Conservation (phyloP, 2,797 vertebrate genomes). For the Muraenolepis orangiensis region DNA sequence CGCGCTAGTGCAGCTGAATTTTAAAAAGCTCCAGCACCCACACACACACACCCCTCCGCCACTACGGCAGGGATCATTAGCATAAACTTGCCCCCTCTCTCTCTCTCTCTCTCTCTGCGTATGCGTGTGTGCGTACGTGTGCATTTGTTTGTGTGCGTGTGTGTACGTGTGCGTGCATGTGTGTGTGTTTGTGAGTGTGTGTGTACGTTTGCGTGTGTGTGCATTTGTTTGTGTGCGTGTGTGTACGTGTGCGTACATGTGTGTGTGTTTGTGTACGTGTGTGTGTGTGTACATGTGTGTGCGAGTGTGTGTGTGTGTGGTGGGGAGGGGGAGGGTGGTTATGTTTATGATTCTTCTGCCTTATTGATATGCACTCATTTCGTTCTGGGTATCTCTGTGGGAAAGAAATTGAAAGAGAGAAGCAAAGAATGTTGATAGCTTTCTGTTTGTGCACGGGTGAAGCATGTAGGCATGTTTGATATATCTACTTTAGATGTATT, state of each 20-base stretch:
- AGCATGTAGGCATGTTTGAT: background rate
- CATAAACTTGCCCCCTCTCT: slow-evolving; percentile 58
- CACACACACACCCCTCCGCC: slow-evolving; percentile 75
- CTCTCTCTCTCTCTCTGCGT: background rate
- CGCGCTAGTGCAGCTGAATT: slow-evolving; percentile 79
- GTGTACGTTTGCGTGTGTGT: no score
- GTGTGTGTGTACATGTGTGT: background rate
- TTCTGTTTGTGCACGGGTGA: background rate
- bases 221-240: no score
- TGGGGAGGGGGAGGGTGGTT: no score
- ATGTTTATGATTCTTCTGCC: slow-evolving; percentile 38
- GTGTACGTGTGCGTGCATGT: no score
- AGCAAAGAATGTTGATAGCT: background rate
- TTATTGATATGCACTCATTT: slow-evolving; percentile 43
- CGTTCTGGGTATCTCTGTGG: slow-evolving; percentile 29
- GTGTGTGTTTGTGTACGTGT: background rate
- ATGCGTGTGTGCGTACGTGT: no score
- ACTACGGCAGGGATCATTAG: slow-evolving; percentile 74
- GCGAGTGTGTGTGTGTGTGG: slow-evolving; percentile 25
- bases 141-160: no score
- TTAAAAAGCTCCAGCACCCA: slow-evolving; percentile 77
- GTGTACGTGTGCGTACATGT: no score
- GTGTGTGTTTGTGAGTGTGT: no score
- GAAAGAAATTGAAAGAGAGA: background rate
- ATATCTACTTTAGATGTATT: background rate